Conservation (phyloP, 2,888 invertebrate genomes). For the Venustoraphidia nigricollis region DNA sequence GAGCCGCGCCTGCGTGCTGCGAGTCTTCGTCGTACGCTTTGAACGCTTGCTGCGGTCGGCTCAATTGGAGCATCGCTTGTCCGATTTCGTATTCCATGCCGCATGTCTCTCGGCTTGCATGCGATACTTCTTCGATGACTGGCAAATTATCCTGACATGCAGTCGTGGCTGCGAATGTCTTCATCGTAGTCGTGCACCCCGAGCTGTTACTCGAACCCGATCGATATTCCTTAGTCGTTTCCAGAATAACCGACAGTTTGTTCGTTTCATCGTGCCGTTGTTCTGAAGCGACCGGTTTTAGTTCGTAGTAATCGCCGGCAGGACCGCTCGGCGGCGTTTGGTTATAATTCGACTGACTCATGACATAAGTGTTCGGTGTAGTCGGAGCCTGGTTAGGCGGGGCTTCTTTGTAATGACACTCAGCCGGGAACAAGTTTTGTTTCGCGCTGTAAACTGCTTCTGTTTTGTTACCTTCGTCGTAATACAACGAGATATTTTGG, state of each 20-base stretch:
- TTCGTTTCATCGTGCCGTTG: conserved; percentile 13
- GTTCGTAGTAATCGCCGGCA: too few species aligned
- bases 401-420: too few species aligned
- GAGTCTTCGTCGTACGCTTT: too few species aligned
- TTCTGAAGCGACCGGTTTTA: not conserved
- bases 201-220: conserved; percentile 5
- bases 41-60: not conserved
- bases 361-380: too few species aligned
- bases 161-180: not conserved
- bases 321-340: too few species aligned
- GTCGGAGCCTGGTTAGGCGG: too few species aligned
- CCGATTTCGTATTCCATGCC: conserved; percentile 19
- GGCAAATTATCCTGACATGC: conserved; percentile 4
- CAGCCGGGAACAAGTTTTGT: too few species aligned
- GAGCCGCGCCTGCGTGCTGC: too few species aligned
- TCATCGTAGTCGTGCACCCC: conserved; percentile 17
- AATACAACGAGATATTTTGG: too few species aligned
- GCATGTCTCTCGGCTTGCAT: conserved; percentile 1
- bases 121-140: not conserved
- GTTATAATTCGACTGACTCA: too few species aligned
- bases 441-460: too few species aligned
- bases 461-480: too few species aligned
- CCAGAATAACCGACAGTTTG: conserved; percentile 43
- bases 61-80: conserved; percentile 5
- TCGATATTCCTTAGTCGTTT: conserved; percentile 40